These are phyloP conservation scores for Channa maculata DNA, from an alignment of 2,113 vertebrate genomes.

Conservation along the genomic window DNA sequence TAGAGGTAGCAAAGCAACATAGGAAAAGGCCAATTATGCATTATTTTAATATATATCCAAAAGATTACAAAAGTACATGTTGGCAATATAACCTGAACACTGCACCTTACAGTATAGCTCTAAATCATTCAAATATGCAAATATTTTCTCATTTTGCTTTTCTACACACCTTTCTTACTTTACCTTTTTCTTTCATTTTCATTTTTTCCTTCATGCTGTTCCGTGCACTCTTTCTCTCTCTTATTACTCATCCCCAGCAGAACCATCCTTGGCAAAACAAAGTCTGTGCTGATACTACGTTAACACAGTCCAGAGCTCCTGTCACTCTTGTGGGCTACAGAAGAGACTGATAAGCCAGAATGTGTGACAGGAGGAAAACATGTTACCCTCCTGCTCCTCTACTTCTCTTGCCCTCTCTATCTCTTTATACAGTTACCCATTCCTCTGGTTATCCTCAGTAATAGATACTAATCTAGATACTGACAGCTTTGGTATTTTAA, in stretches of 20 bases:
- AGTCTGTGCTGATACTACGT: conserved; percentile 55
- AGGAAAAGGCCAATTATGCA: too few relatives aligned
- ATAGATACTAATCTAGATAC: conserved; percentile 15
- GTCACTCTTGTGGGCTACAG: conserved; percentile 60
- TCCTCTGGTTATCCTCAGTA: conserved; percentile 33
- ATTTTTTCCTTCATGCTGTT: not conserved
- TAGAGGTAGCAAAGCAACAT: too few relatives aligned
- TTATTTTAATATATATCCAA: too few relatives aligned
- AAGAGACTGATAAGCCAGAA: conserved; percentile 65
- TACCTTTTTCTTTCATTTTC: not conserved
- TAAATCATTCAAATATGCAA: too few relatives aligned
- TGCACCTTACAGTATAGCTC: too few relatives aligned
- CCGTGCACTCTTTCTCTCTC: conserved; percentile 5
- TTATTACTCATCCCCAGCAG: conserved; percentile 15
- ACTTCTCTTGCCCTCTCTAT: conserved; percentile 13
- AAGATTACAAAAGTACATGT: too few relatives aligned
- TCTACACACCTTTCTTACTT: not conserved
- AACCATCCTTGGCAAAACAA: conserved; percentile 42
- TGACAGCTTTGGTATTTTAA: conserved; percentile 5
- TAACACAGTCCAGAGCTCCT: conserved; percentile 76
- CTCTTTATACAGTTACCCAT: conserved; percentile 42
- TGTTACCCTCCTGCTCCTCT: conserved; percentile 28
- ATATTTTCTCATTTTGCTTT: too few relatives aligned
- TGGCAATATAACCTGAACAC: too few relatives aligned
- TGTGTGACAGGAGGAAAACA: conserved; percentile 67